A percentile compares a stretch with the other conserved stretches of the same genome.
Evolutionary conservation across 2,113 vertebrate genomes (phyloP).

Genomic region (Gnathonemus echidnorhynchus): DNA sequence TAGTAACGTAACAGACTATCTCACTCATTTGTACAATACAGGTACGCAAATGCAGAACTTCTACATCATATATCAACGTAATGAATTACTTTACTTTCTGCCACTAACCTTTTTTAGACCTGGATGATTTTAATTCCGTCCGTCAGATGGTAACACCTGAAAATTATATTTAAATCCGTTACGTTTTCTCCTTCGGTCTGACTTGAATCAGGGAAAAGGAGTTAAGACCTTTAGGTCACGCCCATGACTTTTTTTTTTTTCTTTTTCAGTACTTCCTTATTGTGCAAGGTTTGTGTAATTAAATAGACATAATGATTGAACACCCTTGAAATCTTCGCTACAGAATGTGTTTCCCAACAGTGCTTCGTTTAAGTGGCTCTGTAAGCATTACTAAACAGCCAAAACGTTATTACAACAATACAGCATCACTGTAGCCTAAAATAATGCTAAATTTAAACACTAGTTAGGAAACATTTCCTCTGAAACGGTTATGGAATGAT

Average conservation of each 20-base stretch:
- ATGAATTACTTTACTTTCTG: background rate
- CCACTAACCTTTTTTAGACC: background rate
- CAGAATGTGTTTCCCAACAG: background rate
- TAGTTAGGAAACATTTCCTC: background rate
- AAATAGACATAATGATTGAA: background rate
- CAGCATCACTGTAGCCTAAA: background rate
- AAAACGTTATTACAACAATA: background rate
- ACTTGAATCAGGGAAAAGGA: background rate
- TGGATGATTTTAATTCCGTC: background rate
- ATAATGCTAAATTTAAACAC: background rate
- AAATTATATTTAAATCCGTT: background rate
- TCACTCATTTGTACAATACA: background rate
- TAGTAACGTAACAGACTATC: background rate
- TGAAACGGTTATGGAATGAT: background rate
- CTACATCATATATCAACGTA: background rate
- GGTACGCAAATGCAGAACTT: background rate
- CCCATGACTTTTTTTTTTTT: background rate
- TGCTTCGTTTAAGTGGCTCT: background rate
- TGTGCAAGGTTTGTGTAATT: background rate
- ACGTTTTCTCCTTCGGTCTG: background rate
- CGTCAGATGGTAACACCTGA: background rate
- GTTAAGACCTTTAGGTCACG: background rate
- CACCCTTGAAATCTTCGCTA: background rate
- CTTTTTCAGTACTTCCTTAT: background rate
- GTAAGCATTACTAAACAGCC: background rate